Evolutionary conservation across 2,888 invertebrate species (phyloP).

Genomic region (Malthinus seriepunctatus): DNA sequence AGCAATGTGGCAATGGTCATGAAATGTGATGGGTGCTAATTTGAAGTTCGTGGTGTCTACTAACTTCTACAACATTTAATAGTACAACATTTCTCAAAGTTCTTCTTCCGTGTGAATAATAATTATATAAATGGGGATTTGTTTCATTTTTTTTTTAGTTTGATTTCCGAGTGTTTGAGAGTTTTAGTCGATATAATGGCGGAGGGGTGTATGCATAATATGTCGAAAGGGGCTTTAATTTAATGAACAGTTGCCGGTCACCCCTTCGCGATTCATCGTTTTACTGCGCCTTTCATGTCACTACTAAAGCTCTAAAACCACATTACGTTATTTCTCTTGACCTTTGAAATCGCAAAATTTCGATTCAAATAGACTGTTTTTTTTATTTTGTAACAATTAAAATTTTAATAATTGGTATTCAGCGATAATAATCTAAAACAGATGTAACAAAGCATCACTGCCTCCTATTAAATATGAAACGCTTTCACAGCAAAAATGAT

Average conservation of each 20-base stretch:
- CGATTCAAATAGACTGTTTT: background rate
- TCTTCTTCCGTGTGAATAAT: background rate
- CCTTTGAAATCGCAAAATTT: conserved; percentile 8
- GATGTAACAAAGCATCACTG: conserved; percentile 41
- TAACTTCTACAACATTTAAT: conserved; percentile 35
- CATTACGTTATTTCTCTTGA: conserved; percentile 11
- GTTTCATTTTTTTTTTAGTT: background rate
- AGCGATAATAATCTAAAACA: conserved; percentile 19
- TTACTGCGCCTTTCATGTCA: conserved; percentile 20
- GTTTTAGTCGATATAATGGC: conserved; percentile 30
- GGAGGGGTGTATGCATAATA: conserved; percentile 38
- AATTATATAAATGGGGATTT: background rate
- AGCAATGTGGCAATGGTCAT: conserved; percentile 41
- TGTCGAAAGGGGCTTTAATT: conserved; percentile 44
- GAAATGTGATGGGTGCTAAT: conserved; percentile 41
- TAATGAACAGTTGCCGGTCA: conserved; percentile 38
- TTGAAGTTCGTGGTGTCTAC: conserved; percentile 37
- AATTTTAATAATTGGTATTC: conserved; percentile 14
- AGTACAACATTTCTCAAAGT: conserved; percentile 30
- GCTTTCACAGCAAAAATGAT: conserved; percentile 52
- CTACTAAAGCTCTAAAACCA: conserved; percentile 14
- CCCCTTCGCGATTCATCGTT: conserved; percentile 26
- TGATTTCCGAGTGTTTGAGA: conserved; percentile 29
- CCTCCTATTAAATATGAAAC: conserved; percentile 53
- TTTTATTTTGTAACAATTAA: conserved; percentile 11